phyloP scores from a whole-genome alignment of 2,888 invertebrate genomes.

The Drosophila bunnanda region DNA sequence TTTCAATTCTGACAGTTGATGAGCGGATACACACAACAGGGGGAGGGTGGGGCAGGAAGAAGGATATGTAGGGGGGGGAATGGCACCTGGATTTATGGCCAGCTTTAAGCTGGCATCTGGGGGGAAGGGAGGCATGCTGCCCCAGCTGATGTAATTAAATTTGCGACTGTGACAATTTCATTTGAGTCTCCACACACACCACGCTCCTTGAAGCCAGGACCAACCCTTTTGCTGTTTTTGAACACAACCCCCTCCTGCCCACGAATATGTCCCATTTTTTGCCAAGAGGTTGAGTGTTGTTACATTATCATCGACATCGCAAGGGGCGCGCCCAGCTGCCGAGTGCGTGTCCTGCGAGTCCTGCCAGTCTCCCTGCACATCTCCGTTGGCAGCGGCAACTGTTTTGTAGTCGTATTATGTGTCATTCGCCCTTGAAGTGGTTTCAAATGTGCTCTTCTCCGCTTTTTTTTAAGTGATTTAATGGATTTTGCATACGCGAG shows the following conservation, averaged over 20 bases:
- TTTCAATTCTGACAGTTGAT: constrained; percentile 77
- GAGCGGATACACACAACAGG: constrained; percentile 21
- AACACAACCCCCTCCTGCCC: constrained; percentile 14
- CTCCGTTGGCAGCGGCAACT: constrained; percentile 38
- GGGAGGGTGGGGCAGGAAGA: background rate
- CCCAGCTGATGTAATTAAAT: constrained; percentile 79
- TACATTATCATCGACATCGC: constrained; percentile 76
- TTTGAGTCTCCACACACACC: constrained; percentile 27
- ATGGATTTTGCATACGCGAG: constrained; percentile 79
- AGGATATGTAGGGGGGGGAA: constrained; percentile 3
- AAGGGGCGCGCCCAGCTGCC: constrained; percentile 41
- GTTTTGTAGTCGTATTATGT: constrained; percentile 80
- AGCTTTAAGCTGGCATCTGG: constrained; percentile 29
- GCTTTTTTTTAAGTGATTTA: constrained; percentile 71
- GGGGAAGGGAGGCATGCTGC: constrained; percentile 4
- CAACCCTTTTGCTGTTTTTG: constrained; percentile 66
- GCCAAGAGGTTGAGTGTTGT: constrained; percentile 69
- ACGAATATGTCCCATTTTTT: constrained; percentile 11
- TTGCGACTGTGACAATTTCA: constrained; percentile 79
- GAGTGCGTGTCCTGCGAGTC: constrained; percentile 61
- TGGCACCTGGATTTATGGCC: constrained; percentile 29
- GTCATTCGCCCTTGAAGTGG: constrained; percentile 73
- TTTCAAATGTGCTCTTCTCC: constrained; percentile 62
- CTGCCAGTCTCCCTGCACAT: constrained; percentile 41
- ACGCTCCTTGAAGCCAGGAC: constrained; percentile 14